Evolutionary conservation across 2,797 vertebrate species (phyloP).

Genomic region (Coluber constrictor): DNA sequence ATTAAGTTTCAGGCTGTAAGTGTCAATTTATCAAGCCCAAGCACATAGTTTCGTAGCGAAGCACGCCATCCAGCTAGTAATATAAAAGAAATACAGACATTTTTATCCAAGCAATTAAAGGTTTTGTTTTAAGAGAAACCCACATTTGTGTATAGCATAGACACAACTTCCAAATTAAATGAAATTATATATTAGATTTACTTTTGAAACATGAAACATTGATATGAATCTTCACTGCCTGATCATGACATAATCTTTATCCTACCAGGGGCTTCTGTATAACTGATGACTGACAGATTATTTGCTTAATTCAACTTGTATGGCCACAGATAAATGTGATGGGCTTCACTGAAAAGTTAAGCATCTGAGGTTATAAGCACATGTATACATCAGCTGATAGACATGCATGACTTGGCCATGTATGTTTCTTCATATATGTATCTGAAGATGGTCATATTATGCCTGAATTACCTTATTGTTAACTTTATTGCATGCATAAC

Average conservation of each 20-base stretch:
- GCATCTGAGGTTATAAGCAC: background rate
- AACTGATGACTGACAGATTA: background rate
- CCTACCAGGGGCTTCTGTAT: background rate
- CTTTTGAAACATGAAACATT: background rate
- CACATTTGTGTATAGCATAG: background rate
- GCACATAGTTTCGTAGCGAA: too few relatives aligned
- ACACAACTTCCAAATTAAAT: background rate
- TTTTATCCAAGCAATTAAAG: background rate
- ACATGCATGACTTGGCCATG: background rate
- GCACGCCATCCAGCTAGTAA: too few relatives aligned
- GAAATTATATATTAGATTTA: background rate
- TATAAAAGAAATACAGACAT: background rate
- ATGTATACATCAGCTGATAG: background rate
- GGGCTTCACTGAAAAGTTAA: background rate
- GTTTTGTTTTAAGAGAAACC: background rate
- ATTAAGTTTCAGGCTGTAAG: too few relatives aligned
- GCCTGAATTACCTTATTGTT: background rate
- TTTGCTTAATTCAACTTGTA: background rate
- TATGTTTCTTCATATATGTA: background rate
- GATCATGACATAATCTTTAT: background rate
- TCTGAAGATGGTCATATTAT: background rate
- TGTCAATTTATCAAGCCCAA: too few relatives aligned
- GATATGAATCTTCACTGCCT: background rate
- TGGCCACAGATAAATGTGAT: background rate
- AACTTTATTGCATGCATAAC: background rate